Base-by-base conservation (phyloP, 2,888 invertebrate genomes). In the Pheosia tremula region DNA sequence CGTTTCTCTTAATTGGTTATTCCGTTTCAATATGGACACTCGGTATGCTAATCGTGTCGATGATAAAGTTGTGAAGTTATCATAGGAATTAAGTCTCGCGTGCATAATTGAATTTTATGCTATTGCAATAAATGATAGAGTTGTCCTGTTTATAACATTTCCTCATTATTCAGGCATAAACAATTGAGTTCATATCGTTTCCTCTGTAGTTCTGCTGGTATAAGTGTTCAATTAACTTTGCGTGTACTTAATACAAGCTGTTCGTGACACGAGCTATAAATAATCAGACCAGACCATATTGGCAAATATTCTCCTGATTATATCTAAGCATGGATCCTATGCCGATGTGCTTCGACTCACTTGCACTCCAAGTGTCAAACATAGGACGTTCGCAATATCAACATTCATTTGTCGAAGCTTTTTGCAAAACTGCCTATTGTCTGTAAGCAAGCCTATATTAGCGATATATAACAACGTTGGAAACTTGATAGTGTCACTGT, bases 1-100 rank as follows among this genome's bases (percentile, higher is more conserved):
- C 69, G 72, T 74, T 58, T 66, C 55, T 65, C 72, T 70, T 85
- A 85, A 85, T 85, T 83, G 82, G 75, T 82, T 77, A 81, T 80
- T 79, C 75, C 75, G 74, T 74, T 79, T 69, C 68, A 72, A 73
- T 75, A 72, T 77, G 62, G 63, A 64, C 66, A 58, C 65, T 65
- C 63, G 64, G 59, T 68, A 53, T 45, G 57, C 24, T n/a, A 58
- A 62, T 65, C 37, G 54, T 61, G 57, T 3, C 53, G 56, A 56
- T 41, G 0, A 5, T n/a, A 9, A 9, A 47, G 5, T n/a, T 47
- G 5, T 47, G n/a, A 47, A 45, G 4, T 47, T n/a, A 8, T 47
- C 11, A 3, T 4, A n/a, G 24, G 24, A 47, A 47, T 11, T 24
- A 52, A 9, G 5, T 47, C 4, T 11, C n/a, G n/a, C 6, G n/a